Evolutionary conservation across 2,888 invertebrate species (phyloP), one percentile per base, ranked within the genome.

Genomic region (Harpalus rubripes): DNA sequence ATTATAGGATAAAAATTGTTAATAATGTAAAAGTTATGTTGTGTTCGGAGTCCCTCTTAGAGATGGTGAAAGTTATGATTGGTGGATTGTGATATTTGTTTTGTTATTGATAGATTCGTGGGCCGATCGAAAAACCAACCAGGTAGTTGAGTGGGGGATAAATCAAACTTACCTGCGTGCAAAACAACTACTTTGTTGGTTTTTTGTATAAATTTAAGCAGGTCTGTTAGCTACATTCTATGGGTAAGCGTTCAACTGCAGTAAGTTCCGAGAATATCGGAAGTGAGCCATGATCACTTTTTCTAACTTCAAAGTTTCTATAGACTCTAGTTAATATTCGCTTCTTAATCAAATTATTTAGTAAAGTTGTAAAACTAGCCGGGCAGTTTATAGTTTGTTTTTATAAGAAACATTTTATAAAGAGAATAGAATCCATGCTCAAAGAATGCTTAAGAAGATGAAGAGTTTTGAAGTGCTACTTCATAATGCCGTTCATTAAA

Each of bases 211-310:
- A 63, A 82, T 78, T 76, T 63, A 90, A 89, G 90, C 91, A 91
- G 90, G 91, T 90, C 90, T 90, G 89, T 90, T 72, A 90, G 91
- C 91, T 91, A 91, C 91, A 91, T 91, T 91, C 91, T 91, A 91
- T 90, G 90, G 91, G 90, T 89, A 90, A 90, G 89, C 89, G 88
- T 87, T 59, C 61, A 59, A 80, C 52, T 52, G 74, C 74, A 74
- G 74, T 52, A 44, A 52, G 52, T 52, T 74, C 52, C 74, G 58
- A 72, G 22, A 56, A 76, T 16, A 39, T 59, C 56, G 15, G 59
- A 32, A 61, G 61, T 80, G 80, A 80, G 80, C 80, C 80, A 79
- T 79, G 3, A 59, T 59, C 39, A 56, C 56, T 32, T 7, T 58
- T 32, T 59, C 16, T 32, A 79, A 59, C 41, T 72, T 72, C 65